Evolutionary conservation across 92 coral and sea anemone species (phyloP), one percentile per base, ranked within the genome.

Genomic region (Siderastrea radians): DNA sequence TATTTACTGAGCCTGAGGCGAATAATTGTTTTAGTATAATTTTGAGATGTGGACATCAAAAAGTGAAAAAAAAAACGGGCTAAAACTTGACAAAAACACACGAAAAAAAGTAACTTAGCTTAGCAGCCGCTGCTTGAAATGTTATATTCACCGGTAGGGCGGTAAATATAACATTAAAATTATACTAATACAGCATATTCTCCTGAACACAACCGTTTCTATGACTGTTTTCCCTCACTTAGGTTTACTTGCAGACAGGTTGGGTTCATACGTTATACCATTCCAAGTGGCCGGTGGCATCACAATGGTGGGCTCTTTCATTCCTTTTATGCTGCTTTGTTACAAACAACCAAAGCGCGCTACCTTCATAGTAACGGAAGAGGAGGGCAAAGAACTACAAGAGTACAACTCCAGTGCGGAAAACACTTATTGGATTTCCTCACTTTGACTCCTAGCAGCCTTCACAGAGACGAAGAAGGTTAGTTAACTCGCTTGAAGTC

Each of bases 271-370:
- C 44, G 68, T 71, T 12, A 13, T 70, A 1, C 70, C 86, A 8
- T 82, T 82, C 49, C 86, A 72, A 55, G 52, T 82, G 7, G 86
- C 78, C 58, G 86, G 86, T 4, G 78, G 78, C 9, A 82, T 82
- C 5, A 49, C 57, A 0, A 44, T 82, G 4, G 78, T 44, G 0
- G 86, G 86, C 57, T 44, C 78, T 0, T 69, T 72, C 48, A 57
- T 82, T 55, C 86, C 86, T 15, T 82, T 82, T 59, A 57, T 17
- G 78, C 17, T 82, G n/a, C 48, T 82, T 1, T 82, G 86, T 47
- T 45, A 44, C 26, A 71, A 82, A 54, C 66, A 78, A 2, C 45
- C 47, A 7, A 2, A 14, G n/a, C 43, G 13, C 11, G 3, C 45
- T 57, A 1, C 54, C 10, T 47, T 43, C 54, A 9, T 15, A 3